phyloP scores from a whole-genome alignment of 2,113 vertebrate genomes.

The Seriola quinqueradiata region DNA sequence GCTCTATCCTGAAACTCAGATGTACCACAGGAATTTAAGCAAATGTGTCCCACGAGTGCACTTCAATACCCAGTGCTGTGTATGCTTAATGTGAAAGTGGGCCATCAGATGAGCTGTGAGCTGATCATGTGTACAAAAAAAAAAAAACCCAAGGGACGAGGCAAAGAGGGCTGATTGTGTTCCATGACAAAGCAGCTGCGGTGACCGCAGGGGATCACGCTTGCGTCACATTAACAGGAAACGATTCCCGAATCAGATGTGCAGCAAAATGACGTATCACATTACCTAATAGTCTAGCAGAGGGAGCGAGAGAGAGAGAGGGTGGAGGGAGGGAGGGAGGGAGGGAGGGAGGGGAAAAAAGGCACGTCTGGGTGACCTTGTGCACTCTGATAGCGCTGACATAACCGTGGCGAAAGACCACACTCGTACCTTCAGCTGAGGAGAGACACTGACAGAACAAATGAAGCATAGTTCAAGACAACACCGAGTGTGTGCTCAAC shows the following conservation, averaged over 20 bases:
- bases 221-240: slow-evolving; percentile 36
- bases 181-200: slow-evolving; percentile 48
- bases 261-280: slow-evolving; percentile 32
- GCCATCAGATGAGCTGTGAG: slow-evolving; percentile 30
- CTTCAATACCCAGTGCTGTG: not conserved
- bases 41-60: slow-evolving; percentile 1
- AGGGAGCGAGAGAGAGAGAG: not conserved
- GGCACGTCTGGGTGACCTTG: not conserved
- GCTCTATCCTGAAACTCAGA: slow-evolving; percentile 6
- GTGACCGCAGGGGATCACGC: slow-evolving; percentile 33
- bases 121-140: slow-evolving; percentile 30
- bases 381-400: slow-evolving; percentile 18
- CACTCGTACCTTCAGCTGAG: not conserved
- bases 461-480: slow-evolving; percentile 24
- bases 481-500: slow-evolving; percentile 5
- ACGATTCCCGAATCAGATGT: slow-evolving; percentile 36
- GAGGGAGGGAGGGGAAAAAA: too few relatives aligned
- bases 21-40: slow-evolving; percentile 17
- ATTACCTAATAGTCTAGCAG: slow-evolving; percentile 29
- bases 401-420: not conserved
- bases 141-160: slow-evolving; percentile 9
- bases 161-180: slow-evolving; percentile 29
- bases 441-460: slow-evolving; percentile 23
- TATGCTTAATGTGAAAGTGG: slow-evolving; percentile 36
- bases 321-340: too few relatives aligned